These are phyloP conservation scores for Anguilla japonica DNA, from an alignment of 2,113 vertebrate genomes.

Conservation along the genomic window DNA sequence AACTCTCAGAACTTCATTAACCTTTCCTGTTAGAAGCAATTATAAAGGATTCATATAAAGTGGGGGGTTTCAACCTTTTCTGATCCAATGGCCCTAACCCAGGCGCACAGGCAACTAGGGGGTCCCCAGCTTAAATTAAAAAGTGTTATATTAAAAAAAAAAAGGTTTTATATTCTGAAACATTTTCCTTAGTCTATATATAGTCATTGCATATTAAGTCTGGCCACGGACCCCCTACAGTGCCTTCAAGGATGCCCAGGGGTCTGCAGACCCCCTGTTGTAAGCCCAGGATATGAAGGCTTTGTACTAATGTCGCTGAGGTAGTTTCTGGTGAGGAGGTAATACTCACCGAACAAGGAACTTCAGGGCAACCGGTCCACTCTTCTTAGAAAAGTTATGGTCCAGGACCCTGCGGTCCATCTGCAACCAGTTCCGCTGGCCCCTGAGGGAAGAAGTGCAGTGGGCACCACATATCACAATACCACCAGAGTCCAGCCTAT, in stretches of 20 bases:
- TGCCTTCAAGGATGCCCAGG: too few species aligned
- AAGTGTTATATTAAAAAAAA: too few species aligned
- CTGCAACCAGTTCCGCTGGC: constrained; percentile 93
- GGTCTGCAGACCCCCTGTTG: too few species aligned
- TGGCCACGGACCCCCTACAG: too few species aligned
- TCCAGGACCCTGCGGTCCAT: constrained; percentile 93
- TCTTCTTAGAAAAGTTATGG: constrained; percentile 89
- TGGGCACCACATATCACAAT: not conserved
- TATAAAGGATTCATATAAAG: not conserved
- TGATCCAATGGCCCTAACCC: too few species aligned
- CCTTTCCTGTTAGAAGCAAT: not conserved
- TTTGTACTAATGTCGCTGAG: not conserved
- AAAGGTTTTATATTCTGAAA: too few species aligned
- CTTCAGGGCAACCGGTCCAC: constrained; percentile 76
- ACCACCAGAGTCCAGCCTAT: not conserved
- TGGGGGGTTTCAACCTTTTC: too few species aligned
- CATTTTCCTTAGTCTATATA: too few species aligned
- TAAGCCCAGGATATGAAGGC: too few species aligned
- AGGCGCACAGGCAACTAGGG: too few species aligned
- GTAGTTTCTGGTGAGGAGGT: not conserved
- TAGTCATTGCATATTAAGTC: too few species aligned
- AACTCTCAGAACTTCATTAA: not conserved
- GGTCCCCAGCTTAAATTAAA: too few species aligned
- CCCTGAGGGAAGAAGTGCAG: constrained; percentile 66
- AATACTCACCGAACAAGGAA: constrained; percentile 87